Conservation (phyloP, 2,888 invertebrate species). For the Hemaris fuciformis region DNA sequence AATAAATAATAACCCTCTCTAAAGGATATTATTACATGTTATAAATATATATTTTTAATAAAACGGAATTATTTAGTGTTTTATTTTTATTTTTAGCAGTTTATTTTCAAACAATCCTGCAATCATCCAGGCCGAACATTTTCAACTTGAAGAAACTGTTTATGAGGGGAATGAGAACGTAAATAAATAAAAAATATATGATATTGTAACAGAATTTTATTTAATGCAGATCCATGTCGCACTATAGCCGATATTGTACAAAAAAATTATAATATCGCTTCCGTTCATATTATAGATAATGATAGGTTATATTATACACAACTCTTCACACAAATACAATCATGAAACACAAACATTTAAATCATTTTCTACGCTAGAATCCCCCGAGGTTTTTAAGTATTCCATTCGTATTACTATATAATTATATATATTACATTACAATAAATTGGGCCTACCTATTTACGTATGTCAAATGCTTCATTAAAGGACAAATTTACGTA, state of each 20-base stretch:
- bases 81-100: too few relatives aligned
- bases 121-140: too few relatives aligned
- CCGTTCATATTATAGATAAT: conserved; percentile 61
- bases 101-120: too few relatives aligned
- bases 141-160: too few relatives aligned
- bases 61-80: too few relatives aligned
- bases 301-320: conserved; percentile 69
- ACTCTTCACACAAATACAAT: conserved; percentile 76
- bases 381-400: conserved; percentile 73
- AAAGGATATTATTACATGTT: too few relatives aligned
- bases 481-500: conserved; percentile 72
- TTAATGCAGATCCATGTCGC: conserved; percentile 78
- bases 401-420: conserved; percentile 69
- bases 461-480: conserved; percentile 78
- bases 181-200: conserved; percentile 35
- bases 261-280: conserved; percentile 76
- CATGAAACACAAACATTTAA: conserved; percentile 78
- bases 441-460: conserved; percentile 80
- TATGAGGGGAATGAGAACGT: neutral
- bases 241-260: conserved; percentile 80
- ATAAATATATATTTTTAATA: too few relatives aligned
- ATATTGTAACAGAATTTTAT: conserved; percentile 82
- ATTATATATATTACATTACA: conserved; percentile 75
- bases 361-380: conserved; percentile 70
- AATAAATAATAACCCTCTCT: too few relatives aligned